phyloP scores from a whole-genome alignment of 2,113 vertebrate genomes.

The Lathamus discolor region DNA sequence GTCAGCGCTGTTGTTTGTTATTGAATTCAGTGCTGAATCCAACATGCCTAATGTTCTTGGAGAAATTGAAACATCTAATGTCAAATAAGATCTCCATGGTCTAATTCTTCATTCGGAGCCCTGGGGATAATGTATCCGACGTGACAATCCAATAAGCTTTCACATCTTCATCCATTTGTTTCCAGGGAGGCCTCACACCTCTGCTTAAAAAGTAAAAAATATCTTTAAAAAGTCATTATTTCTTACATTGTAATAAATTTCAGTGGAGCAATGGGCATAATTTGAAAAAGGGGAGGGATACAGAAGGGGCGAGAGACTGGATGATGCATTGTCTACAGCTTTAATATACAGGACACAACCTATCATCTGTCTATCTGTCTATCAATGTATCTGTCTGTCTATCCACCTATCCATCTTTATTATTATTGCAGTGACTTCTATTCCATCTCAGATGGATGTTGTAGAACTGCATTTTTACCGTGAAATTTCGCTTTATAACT shows the following conservation, averaged over 20 bases:
- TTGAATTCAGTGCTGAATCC: slow-evolving; percentile 40
- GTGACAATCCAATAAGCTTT: slow-evolving; percentile 66
- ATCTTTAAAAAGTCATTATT: slow-evolving; percentile 37
- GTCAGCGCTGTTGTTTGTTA: neutral
- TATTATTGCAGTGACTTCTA: neutral
- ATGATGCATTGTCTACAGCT: slow-evolving; percentile 6
- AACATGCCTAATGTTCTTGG: slow-evolving; percentile 37
- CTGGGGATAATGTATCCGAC: slow-evolving; percentile 54
- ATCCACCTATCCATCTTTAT: slow-evolving; percentile 10
- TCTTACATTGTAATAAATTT: slow-evolving; percentile 47
- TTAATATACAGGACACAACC: neutral
- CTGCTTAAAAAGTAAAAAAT: slow-evolving; percentile 63
- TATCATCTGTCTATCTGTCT: slow-evolving; percentile 11
- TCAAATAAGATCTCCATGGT: slow-evolving; percentile 69
- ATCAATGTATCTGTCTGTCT: slow-evolving; percentile 17
- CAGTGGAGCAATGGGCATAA: neutral
- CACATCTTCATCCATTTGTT: slow-evolving; percentile 57
- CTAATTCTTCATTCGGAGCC: slow-evolving; percentile 65
- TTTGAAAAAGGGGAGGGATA: neutral
- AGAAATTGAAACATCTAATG: slow-evolving; percentile 74
- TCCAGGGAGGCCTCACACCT: slow-evolving; percentile 23
- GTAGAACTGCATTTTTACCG: neutral
- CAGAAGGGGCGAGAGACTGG: neutral
- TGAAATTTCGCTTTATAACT: neutral
- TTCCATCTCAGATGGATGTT: neutral